Base-by-base conservation (phyloP, 2,888 invertebrate genomes). In the Bombylius discolor region DNA sequence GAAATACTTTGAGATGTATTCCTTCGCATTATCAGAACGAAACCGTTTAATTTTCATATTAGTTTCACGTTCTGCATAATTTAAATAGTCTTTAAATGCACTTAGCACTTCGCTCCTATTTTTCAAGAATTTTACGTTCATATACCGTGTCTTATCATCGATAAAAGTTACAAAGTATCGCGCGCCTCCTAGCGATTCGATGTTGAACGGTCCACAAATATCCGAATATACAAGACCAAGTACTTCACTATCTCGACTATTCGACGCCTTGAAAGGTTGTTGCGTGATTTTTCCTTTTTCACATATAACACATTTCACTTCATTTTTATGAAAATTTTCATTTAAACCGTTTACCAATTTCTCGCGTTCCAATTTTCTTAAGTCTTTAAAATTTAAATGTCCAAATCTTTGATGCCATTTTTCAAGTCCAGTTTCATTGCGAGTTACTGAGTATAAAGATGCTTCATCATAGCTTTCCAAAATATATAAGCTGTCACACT, bases 11-110 rank as follows among this genome's bases (percentile, higher is more conserved):
- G 33, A 46, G 7, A 63, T 33, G 49, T 64, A 64, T 58, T 67
- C 66, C 32, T 55, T 53, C 34, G 62, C 65, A 53, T 62, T 62
- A 56, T 67, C 65, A 8, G 60, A 61, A 45, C 66, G 53, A 5
- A 67, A 48, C 5, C 53, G 51, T 56, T 62, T 60, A 1, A 64
- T 59, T 51, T 63, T 62, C 11, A 49, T 42, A 33, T 56, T 56
- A 34, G 58, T 61, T 51, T 64, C 50, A 13, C 59, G 50, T 58
- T 63, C 61, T 13, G 58, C 56, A 52, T 47, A 52, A 47, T 58
- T 53, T 46, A 61, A 56, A 58, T 60, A 65, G 34, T 62, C 47
- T 47, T 61, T 62, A 31, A 62, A 55, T 23, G 45, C 54, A 49
- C 55, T 23, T 31, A 57, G 56, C n/a, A 60, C 58, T 45, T 60